phyloP scores from a whole-genome alignment of 2,797 vertebrate species.

The Adelosebastes latens region DNA sequence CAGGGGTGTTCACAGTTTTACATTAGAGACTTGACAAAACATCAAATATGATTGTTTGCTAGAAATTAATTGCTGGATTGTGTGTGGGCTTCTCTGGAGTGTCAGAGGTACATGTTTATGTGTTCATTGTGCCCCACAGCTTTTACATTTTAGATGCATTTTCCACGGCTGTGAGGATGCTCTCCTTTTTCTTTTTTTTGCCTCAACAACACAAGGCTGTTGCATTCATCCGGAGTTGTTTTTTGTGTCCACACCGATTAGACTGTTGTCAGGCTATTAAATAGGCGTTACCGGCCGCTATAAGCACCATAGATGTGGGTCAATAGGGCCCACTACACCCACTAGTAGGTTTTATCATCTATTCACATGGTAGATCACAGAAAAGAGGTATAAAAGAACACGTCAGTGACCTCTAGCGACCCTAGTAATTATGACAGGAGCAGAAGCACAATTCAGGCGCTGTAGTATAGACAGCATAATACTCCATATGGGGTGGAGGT shows the following conservation, averaged over 20 bases:
- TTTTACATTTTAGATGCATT: background rate
- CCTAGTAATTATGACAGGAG: too few relatives aligned
- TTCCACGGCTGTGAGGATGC: background rate
- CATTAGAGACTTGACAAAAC: background rate
- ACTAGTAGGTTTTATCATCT: too few relatives aligned
- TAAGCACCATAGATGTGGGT: too few relatives aligned
- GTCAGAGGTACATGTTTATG: background rate
- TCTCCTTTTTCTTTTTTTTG: background rate
- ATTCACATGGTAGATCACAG: too few relatives aligned
- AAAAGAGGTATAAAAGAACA: too few relatives aligned
- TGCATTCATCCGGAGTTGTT: background rate
- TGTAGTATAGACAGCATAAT: too few relatives aligned
- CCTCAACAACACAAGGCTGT: background rate
- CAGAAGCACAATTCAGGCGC: too few relatives aligned
- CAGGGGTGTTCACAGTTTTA: background rate
- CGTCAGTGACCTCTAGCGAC: too few relatives aligned
- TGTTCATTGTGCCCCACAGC: background rate
- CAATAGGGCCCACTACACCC: too few relatives aligned
- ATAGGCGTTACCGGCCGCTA: too few relatives aligned
- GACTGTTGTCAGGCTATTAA: too few relatives aligned
- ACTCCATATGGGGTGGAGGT: too few relatives aligned
- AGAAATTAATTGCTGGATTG: slow-evolving; percentile 6
- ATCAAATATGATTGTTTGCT: background rate
- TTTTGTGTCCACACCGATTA: background rate
- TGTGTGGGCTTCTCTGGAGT: slow-evolving; percentile 13